Conservation (phyloP, 2,888 invertebrate genomes). For the Drosophila suboccidentalis region DNA sequence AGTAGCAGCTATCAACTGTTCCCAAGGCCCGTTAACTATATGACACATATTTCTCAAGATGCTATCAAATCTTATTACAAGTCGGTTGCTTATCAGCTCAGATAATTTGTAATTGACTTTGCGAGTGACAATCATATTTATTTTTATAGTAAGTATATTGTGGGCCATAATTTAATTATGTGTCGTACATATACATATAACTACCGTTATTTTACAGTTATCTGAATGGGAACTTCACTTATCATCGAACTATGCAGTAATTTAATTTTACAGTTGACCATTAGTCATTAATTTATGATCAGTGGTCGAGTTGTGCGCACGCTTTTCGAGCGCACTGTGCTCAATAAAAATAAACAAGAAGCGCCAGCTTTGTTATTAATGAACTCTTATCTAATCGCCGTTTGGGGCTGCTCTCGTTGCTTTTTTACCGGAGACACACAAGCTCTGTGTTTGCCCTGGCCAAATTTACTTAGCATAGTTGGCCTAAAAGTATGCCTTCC, state of each 20-base stretch:
- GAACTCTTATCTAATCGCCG: conserved; percentile 66
- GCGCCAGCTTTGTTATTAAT: conserved; percentile 44
- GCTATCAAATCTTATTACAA: conserved; percentile 15
- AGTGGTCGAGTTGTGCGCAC: conserved; percentile 7
- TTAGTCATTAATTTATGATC: conserved; percentile 37
- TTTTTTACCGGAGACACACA: conserved; percentile 40
- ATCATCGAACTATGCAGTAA: conserved; percentile 3
- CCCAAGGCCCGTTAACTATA: background rate
- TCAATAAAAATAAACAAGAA: conserved; percentile 21
- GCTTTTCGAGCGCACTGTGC: conserved; percentile 38
- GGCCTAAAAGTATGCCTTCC: conserved; percentile 73
- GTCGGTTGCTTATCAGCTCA: conserved; percentile 18
- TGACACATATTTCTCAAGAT: conserved; percentile 16
- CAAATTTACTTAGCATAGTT: conserved; percentile 61
- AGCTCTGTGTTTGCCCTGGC: conserved; percentile 43
- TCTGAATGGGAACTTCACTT: background rate
- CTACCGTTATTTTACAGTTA: conserved; percentile 1
- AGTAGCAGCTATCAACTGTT: conserved; percentile 1
- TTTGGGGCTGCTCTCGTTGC: conserved; percentile 35
- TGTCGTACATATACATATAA: background rate
- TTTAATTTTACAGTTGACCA: conserved; percentile 13
- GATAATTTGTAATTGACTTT: conserved; percentile 13
- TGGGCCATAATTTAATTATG: conserved; percentile 8
- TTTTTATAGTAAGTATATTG: background rate
- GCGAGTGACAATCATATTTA: conserved; percentile 6